Evolutionary conservation across 2,797 vertebrate genomes (phyloP), one percentile per base, ranked within the genome.

Genomic region (Sebastes minor): DNA sequence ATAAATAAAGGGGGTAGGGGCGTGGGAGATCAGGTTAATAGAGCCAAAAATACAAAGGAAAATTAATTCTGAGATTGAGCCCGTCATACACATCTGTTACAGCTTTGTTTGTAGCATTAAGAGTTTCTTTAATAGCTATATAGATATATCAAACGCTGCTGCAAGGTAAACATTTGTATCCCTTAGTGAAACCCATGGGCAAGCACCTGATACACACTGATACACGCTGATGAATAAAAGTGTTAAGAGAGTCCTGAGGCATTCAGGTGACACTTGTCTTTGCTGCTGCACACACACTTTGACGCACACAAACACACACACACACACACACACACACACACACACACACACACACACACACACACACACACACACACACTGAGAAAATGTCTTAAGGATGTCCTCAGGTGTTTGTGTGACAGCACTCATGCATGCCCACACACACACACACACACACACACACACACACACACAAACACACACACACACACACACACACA

Each of bases 151-250:
- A 80, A 57, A 42, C 27, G 14, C 5, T 63, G 74, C 80, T 83
- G 72, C 38, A 55, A 85, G 66, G 60, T 27, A 72, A 56, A 73
- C 57, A 64, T 60, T 28, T 63, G 6, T 77, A 71, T 79, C 64
- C 63, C 57, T 63, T 28, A 28, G 75, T 46, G 35, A 79, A 84
- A 72, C 76, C 78, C 73, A 56, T 6, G 12, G 74, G 81, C 71
- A 66, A 85, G 55, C 82, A 88, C 73, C 83, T 87, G 84, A 85
- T 46, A 76, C 74, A 75, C 42, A 65, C 73, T n/a, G n/a, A n/a
- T n/a, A n/a, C n/a, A 78, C 56, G 63, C 56, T 76, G 33, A 74
- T 32, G 30, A 69, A 74, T 53, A 79, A 77, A 71, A 22, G 59
- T 7, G 49, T 80, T 42, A 63, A 20, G 23, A 56, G 52, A 83